Evolutionary conservation across 2,113 vertebrate species (phyloP).

Genomic region (Syngnathus typhle): DNA sequence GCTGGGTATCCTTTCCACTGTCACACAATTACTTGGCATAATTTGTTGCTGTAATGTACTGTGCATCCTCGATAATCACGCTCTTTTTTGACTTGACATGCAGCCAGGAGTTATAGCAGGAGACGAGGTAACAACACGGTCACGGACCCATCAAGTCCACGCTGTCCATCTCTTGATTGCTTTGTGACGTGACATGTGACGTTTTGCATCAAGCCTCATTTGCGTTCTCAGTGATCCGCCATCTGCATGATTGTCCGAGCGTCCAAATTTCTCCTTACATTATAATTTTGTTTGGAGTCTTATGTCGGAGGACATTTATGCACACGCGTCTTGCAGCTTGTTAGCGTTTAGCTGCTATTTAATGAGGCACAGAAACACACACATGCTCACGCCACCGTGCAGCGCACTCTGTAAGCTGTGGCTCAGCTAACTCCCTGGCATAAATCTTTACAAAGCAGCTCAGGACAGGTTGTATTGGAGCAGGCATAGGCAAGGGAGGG

Average conservation of each 20-base stretch:
- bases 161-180: not conserved
- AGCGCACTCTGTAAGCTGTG: conserved; percentile 39
- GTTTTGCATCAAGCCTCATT: not conserved
- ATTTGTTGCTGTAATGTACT: conserved; percentile 17
- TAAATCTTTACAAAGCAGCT: conserved; percentile 65
- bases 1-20: not conserved
- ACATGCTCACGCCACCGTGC: conserved; percentile 5
- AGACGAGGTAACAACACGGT: conserved; percentile 91
- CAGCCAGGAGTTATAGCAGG: conserved; percentile 99
- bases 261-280: conserved; percentile 5
- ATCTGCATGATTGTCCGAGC: conserved; percentile 47
- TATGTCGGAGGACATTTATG: conserved; percentile 18
- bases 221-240: not conserved
- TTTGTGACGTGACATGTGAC: not conserved
- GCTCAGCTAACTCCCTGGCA: conserved; percentile 48
- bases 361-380: conserved; percentile 21
- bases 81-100: conserved; percentile 75
- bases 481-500: conserved; percentile 43
- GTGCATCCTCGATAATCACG: conserved; percentile 35
- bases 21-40: conserved; percentile 24
- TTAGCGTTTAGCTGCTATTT: conserved; percentile 19
- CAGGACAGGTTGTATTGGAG: conserved; percentile 48
- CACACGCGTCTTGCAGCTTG: conserved; percentile 1
- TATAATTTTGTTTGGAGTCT: conserved; percentile 16
- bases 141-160: not conserved